Percentiles rank a stretch among this genome's conserved stretches.
These are phyloP conservation scores for Sinodicranocentrus sp. DNA, from an alignment of 2,888 invertebrate species.

Conservation along the genomic window DNA sequence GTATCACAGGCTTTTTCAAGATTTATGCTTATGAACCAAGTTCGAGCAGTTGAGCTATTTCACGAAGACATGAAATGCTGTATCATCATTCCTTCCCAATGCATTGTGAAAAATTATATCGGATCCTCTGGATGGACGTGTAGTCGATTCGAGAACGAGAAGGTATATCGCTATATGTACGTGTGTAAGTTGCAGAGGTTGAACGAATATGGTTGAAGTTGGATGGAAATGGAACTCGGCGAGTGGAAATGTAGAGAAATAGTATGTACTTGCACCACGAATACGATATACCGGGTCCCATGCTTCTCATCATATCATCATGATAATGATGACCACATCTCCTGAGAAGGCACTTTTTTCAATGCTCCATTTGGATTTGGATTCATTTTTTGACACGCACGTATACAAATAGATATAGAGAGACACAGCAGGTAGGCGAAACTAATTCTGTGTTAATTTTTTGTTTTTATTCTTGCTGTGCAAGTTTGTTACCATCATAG, in stretches of 20 bases:
- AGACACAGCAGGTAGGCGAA: background rate
- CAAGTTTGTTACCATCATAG: background rate
- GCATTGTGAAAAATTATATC: too few species aligned
- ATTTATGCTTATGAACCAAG: too few species aligned
- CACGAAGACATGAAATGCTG: background rate
- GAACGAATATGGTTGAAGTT: too few species aligned
- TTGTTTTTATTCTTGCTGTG: background rate
- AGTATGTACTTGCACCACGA: too few species aligned
- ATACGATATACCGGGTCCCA: constrained; percentile 57
- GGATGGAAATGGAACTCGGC: too few species aligned
- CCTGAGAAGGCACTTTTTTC: constrained; percentile 40
- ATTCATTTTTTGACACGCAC: constrained; percentile 44
- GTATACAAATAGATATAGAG: background rate
- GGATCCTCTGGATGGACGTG: too few species aligned
- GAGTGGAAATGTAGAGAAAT: too few species aligned
- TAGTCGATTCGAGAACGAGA: background rate
- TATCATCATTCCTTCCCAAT: background rate
- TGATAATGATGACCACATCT: constrained; percentile 5
- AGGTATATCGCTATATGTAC: too few species aligned
- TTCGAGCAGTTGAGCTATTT: too few species aligned
- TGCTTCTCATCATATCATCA: constrained; percentile 53
- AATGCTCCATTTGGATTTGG: constrained; percentile 46
- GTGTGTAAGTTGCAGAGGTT: too few species aligned
- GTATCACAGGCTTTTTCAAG: too few species aligned
- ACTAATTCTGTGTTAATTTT: background rate